Percentiles rank a stretch among this genome's conserved stretches.
Evolutionary conservation across 2,888 invertebrate species (phyloP).

Genomic region (Neria commutata): DNA sequence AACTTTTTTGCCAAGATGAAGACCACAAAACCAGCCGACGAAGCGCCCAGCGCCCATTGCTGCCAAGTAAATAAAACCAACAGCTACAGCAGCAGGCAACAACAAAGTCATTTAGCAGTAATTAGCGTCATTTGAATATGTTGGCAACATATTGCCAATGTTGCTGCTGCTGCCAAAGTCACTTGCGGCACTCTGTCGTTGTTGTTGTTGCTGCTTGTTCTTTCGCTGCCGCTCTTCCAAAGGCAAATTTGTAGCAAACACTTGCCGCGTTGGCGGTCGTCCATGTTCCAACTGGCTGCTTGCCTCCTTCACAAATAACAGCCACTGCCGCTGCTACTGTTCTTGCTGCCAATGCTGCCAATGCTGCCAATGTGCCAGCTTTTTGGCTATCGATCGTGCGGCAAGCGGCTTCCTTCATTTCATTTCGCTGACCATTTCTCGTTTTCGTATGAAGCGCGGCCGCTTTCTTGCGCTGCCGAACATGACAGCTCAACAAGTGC

Average conservation of each 20-base stretch:
- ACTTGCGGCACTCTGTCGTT: background rate
- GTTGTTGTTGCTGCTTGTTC: background rate
- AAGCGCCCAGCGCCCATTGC: background rate
- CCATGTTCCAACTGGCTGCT: no score
- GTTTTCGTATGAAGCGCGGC: background rate
- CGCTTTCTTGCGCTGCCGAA: background rate
- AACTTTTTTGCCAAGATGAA: background rate
- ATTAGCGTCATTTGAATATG: conserved; percentile 1
- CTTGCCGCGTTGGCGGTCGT: conserved; percentile 1
- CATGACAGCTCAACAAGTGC: conserved; percentile 4
- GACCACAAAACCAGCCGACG: background rate
- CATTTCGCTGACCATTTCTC: background rate
- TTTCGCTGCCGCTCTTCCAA: no score
- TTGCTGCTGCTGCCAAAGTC: background rate
- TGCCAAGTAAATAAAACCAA: background rate
- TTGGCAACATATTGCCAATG: background rate
- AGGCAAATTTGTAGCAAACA: background rate
- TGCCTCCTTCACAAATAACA: no score
- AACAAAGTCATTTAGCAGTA: background rate
- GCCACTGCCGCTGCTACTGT: no score
- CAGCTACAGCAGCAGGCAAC: background rate
- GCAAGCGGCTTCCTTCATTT: background rate
- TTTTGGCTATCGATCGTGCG: conserved; percentile 3
- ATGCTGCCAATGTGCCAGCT: background rate
- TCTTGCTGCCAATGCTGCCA: no score